Evolutionary conservation across 2,113 vertebrate species (phyloP).

Genomic region (Halichoeres trimaculatus): DNA sequence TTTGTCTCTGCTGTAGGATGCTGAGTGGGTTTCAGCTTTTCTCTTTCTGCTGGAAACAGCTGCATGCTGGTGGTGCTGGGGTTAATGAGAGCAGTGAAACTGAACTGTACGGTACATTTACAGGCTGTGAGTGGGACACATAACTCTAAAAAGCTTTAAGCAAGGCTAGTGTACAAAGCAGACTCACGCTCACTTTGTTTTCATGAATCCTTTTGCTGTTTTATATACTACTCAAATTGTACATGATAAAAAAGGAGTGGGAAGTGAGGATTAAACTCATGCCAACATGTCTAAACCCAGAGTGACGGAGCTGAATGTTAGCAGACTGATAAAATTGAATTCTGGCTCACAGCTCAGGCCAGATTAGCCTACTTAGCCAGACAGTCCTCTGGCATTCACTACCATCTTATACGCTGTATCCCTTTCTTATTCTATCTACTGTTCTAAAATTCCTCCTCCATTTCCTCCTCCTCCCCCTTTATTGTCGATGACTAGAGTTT

Average conservation of each 20-base stretch:
- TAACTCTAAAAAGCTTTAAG: constrained; percentile 23
- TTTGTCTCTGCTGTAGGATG: constrained; percentile 4
- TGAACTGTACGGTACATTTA: constrained; percentile 27
- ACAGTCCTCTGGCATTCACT: constrained; percentile 48
- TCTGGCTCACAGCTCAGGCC: constrained; percentile 30
- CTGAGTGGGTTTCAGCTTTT: not conserved
- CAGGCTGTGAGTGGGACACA: constrained; percentile 4
- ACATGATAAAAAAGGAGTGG: constrained; percentile 11
- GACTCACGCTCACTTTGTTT: not conserved
- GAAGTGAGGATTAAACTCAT: constrained; percentile 26
- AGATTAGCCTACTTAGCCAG: constrained; percentile 48
- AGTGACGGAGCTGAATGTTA: constrained; percentile 30
- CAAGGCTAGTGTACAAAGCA: constrained; percentile 5
- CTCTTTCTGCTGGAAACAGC: not conserved
- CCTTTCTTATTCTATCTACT: constrained; percentile 40
- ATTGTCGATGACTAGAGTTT: constrained; percentile 75
- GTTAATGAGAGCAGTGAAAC: constrained; percentile 34
- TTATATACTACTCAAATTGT: constrained; percentile 2
- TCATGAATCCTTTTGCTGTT: not conserved
- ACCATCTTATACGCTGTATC: constrained; percentile 27
- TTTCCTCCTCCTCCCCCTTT: constrained; percentile 59
- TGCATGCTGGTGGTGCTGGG: constrained; percentile 2
- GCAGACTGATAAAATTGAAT: constrained; percentile 34
- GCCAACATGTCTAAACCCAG: constrained; percentile 20
- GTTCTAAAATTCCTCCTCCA: constrained; percentile 55